Conservation (phyloP, 2,113 vertebrate species). For the Gymnorhina tibicen region DNA sequence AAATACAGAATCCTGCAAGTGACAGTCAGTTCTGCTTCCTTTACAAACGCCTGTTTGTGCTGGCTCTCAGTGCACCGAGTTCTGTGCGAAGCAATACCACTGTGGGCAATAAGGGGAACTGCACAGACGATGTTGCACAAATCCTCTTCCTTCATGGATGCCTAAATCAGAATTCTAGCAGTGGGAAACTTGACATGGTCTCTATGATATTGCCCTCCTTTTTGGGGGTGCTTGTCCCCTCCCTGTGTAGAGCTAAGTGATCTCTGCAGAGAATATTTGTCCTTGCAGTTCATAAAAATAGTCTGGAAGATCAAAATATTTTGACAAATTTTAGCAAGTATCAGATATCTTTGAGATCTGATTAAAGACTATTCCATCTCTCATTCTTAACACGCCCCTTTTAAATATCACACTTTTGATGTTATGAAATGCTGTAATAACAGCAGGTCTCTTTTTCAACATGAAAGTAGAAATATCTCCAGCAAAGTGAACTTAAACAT, state of each 20-base stretch:
- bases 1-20: neutral
- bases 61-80: neutral
- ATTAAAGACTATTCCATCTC: neutral
- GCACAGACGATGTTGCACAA: neutral
- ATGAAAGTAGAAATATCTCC: neutral
- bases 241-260: neutral
- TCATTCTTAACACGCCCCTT: slow-evolving; percentile 17
- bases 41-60: neutral
- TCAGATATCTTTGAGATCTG: slow-evolving; percentile 18
- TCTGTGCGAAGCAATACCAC: neutral
- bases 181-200: neutral
- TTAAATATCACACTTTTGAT: neutral
- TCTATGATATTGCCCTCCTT: neutral
- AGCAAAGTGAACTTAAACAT: neutral
- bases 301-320: slow-evolving; percentile 41
- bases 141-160: neutral
- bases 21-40: neutral
- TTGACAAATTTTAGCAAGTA: slow-evolving; percentile 7
- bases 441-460: neutral
- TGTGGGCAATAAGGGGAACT: neutral
- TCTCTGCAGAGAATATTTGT: slow-evolving; percentile 29
- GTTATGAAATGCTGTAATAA: neutral
- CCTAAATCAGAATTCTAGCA: neutral
- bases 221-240: neutral
- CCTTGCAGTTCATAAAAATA: slow-evolving; percentile 37